phyloP scores from a whole-genome alignment of 2,797 vertebrate genomes.

The Zenarchopterus dispar region DNA sequence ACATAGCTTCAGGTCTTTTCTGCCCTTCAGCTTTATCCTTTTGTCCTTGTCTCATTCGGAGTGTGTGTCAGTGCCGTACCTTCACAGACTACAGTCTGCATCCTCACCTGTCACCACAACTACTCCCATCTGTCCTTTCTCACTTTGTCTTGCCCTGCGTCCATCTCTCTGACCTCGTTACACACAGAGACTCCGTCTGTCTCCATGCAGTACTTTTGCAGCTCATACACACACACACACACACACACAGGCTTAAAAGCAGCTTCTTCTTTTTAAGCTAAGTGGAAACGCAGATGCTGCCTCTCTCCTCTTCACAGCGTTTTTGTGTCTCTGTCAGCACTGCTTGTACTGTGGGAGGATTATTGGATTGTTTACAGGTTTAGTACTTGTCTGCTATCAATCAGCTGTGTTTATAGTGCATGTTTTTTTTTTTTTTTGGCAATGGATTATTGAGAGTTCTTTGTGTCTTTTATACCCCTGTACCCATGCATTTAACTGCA shows the following conservation, averaged over 20 bases:
- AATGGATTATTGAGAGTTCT: slow-evolving; percentile 21
- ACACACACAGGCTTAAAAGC: slow-evolving; percentile 5
- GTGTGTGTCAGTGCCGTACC: slow-evolving; percentile 43
- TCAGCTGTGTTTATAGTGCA: slow-evolving; percentile 44
- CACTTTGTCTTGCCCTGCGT: slow-evolving; percentile 48
- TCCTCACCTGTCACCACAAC: slow-evolving; percentile 65
- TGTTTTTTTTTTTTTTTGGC: slow-evolving; percentile 25
- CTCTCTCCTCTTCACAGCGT: slow-evolving; percentile 7
- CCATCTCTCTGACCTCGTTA: slow-evolving; percentile 44
- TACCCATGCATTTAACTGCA: slow-evolving; percentile 16
- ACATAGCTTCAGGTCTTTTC: slow-evolving; percentile 39
- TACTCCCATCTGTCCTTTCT: slow-evolving; percentile 69
- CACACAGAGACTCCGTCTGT: slow-evolving; percentile 40
- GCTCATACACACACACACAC: slow-evolving; percentile 7
- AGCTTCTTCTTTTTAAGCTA: slow-evolving; percentile 9
- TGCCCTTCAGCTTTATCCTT: slow-evolving; percentile 33
- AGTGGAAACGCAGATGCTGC: slow-evolving; percentile 20
- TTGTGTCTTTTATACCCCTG: slow-evolving; percentile 5
- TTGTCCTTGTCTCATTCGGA: slow-evolving; percentile 53
- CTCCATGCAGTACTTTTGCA: slow-evolving; percentile 15
- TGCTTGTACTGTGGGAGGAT: slow-evolving; percentile 45
- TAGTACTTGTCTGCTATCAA: slow-evolving; percentile 44
- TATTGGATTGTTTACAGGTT: slow-evolving; percentile 61
- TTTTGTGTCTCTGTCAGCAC: slow-evolving; percentile 40
- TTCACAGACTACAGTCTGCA: slow-evolving; percentile 34